Evolutionary conservation across 2,797 vertebrate genomes (phyloP).

Genomic region (Myotis daubentonii): DNA sequence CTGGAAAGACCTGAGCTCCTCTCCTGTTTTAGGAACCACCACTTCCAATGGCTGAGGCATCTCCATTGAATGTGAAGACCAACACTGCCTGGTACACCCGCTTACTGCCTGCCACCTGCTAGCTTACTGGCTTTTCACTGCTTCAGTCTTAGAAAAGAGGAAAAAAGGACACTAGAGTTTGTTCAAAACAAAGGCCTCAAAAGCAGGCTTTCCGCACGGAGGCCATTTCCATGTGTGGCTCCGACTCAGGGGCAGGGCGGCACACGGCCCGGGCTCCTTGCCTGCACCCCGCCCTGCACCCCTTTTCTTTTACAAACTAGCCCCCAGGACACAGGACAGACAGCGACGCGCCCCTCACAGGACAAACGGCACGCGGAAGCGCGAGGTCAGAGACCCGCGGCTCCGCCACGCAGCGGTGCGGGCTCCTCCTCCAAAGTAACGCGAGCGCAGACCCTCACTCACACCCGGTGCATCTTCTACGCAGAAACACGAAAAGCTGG

Average conservation of each 20-base stretch:
- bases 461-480: not conserved
- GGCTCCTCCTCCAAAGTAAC: not conserved
- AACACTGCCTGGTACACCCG: not conserved
- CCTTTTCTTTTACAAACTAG: not conserved
- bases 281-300: not conserved
- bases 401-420: not conserved
- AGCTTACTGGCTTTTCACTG: not conserved
- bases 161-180: not conserved
- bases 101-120: not conserved
- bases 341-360: not conserved
- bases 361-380: not conserved
- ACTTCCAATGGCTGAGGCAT: not conserved
- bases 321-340: not conserved
- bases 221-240: not conserved
- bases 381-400: not conserved
- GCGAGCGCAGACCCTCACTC: not conserved
- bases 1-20: not conserved
- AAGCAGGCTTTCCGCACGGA: not conserved
- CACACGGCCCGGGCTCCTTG: accelerated
- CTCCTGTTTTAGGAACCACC: not conserved
- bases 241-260: not conserved
- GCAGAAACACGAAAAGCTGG: not conserved
- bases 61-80: not conserved
- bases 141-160: not conserved
- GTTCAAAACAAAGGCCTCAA: constrained; percentile 29